Base-by-base conservation (phyloP, 1,140 invertebrate species). In the Zaprionus ghesquierei region DNA sequence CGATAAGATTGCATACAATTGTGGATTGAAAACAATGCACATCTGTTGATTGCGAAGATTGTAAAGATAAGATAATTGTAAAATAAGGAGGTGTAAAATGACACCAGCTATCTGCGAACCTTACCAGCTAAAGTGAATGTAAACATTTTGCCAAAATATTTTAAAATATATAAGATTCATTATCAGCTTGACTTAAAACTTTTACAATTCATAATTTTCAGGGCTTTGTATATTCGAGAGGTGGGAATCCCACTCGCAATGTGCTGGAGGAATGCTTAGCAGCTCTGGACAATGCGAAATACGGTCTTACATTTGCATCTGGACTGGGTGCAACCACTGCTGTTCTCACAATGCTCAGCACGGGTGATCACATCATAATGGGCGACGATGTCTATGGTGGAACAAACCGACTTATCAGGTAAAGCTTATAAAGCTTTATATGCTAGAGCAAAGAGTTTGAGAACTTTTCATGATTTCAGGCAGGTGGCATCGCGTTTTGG, bases 381-480 rank as follows among this genome's bases (percentile, higher is more conserved):
- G 96, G 96, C 70, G 97, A 99, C 92, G 98, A 99, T 93, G 93
- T 99, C 6, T 99, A 99, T 91, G 99, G 98, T 60, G 99, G 98
- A 13, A 99, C 98, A 3, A 95, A 95, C 75, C 93, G 96, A 78
- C 93, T 94, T 5, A 73, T 90, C 12, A 69, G 85, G 76, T 85
- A 73, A 58, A n/a, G 50, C 53, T 74, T 38, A 4, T 41, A 41
- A 15, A 1, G 6, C 15, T 41, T 2, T 8, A 8, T 41, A 15
- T 18, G n/a, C 1, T 41, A 15, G n/a, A n/a, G n/a, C n/a, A n/a
- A 41, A 41, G 8, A 6, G 8, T 1, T 41, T n/a, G 0, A 15
- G n/a, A n/a, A 15, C 13, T 6, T 23, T 1, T 53, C 64, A 46
- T n/a, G 23, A 60, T 60, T 75, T 93, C 76, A 93, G 93, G 60